phyloP scores from a whole-genome alignment of 2,888 invertebrate species.

The Eupithecia insigniata region DNA sequence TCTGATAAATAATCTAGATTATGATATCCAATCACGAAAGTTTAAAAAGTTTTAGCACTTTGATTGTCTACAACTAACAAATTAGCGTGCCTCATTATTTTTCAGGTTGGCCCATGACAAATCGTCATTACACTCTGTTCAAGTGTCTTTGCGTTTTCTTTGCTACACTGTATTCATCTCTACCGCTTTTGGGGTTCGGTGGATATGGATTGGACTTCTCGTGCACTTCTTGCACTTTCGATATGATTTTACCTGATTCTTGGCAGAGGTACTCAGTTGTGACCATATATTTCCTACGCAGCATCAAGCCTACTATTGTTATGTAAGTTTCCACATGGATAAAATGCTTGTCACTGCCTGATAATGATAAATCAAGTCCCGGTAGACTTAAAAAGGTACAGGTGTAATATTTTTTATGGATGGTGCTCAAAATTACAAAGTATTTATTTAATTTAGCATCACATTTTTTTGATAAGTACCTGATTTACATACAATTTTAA shows the following conservation, averaged over 20 bases:
- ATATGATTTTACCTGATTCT: slow-evolving; percentile 64
- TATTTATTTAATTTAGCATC: no score
- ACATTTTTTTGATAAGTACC: no score
- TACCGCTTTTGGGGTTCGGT: slow-evolving; percentile 71
- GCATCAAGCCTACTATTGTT: slow-evolving; percentile 67
- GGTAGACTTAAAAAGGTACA: not conserved
- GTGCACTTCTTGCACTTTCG: slow-evolving; percentile 70
- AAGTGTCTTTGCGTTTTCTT: slow-evolving; percentile 64
- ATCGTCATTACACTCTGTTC: slow-evolving; percentile 65
- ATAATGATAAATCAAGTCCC: not conserved
- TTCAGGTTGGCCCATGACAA: slow-evolving; percentile 69
- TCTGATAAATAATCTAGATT: no score
- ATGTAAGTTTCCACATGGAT: slow-evolving; percentile 60
- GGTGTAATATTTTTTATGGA: no score
- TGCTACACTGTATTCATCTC: slow-evolving; percentile 64
- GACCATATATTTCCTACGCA: slow-evolving; percentile 64
- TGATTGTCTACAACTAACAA: no score
- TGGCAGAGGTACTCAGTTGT: slow-evolving; percentile 63
- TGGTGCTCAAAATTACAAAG: no score
- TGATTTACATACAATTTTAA: no score
- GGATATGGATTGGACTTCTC: slow-evolving; percentile 70
- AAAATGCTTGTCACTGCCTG: not conserved
- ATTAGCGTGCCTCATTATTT: slow-evolving; percentile 33
- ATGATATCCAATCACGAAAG: no score
- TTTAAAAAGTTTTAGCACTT: no score